Base-by-base conservation (phyloP, 2,888 invertebrate species). In the Cataglyphis rosenhaueri region DNA sequence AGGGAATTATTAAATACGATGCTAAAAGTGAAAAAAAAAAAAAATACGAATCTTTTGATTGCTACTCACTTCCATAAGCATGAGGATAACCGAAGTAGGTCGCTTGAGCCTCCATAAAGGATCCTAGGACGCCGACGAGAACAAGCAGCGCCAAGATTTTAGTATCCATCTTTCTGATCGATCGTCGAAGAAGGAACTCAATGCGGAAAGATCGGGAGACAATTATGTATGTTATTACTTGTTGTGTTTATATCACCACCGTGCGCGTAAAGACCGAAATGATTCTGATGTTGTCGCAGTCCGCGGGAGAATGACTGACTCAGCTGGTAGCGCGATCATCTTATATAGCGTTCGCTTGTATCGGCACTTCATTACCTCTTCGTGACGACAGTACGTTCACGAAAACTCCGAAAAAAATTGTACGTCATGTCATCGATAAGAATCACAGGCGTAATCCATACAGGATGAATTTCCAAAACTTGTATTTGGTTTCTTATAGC, bases 271-370 rank as follows among this genome's bases (percentile, higher is more conserved):
- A 62, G 61, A 82, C 66, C 57, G 79, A 81, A 52, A 75, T 84
- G 88, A 83, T 86, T 88, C 66, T 87, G 81, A 78, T 84, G 86
- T 84, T 85, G 85, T 86, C 89, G 90, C 87, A 86, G 91, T 87
- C 89, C 86, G 85, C 84, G 76, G 86, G 84, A 85, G 93, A 93
- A 92, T 93, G 93, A 93, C 93, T 93, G 92, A 92, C 87, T 91
- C 85, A 87, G 84, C 88, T 84, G 85, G 86, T 85, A 71, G 65
- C 82, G 57, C 89, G 89, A 86, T 91, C 91, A 92, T 91, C 93
- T 93, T 93, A 93, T 93, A 93, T 93, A 93, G 93, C 83, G 88
- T 90, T 89, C 87, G 86, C 85, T 83, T 78, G 85, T 86, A 86
- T 87, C 86, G 79, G 81, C 81, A 55, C 71, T 66, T 76, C 79